Base-by-base conservation (phyloP, 2,888 invertebrate species). In the Dicyrtoma fusca region DNA sequence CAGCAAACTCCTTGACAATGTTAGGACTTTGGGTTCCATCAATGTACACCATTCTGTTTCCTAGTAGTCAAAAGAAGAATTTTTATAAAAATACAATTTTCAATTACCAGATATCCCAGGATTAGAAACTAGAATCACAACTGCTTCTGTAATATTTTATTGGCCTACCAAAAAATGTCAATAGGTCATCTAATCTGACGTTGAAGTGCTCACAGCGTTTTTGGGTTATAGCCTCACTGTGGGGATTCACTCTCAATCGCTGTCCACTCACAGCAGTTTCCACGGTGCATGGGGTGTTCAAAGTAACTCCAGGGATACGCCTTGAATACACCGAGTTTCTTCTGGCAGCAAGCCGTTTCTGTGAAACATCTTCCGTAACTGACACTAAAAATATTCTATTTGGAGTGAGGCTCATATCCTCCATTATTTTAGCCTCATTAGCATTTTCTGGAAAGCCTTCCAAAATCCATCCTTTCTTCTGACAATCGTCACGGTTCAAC, bases 401-500 rank as follows among this genome's bases (percentile, higher is more conserved):
- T 0, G 78, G 76, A 26, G 59, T 21, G 1, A 74, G 26, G 0
- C 68, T 69, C 44, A 77, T 17, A 8, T 63, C 68, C 6, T 78
- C 75, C 69, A 80, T 63, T 23, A 77, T 21, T 53, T 69, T 64
- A 13, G 76, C 72, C 34, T 80, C 75, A 5, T 23, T n/a, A 10
- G 21, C 42, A 23, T 55, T 72, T 25, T 78, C 75, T 14, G 80
- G 80, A 55, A 79, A 79, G 21, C 79, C 78, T 55, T 78, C 75
- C 11, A 80, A 55, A 25, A 80, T 59, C 75, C 78, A 80, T 4
- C 80, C 80, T 66, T 75, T 74, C 57, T 75, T 71, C 63, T 59
- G 63, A 61, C 77, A 77, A 63, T 80, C 80, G 10, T 76, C 73
- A 51, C 72, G 47, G 5, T 53, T 21, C 26, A 79, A 62, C 44